phyloP scores from a whole-genome alignment of 2,888 invertebrate species.

The Dolichomitus sp. region DNA sequence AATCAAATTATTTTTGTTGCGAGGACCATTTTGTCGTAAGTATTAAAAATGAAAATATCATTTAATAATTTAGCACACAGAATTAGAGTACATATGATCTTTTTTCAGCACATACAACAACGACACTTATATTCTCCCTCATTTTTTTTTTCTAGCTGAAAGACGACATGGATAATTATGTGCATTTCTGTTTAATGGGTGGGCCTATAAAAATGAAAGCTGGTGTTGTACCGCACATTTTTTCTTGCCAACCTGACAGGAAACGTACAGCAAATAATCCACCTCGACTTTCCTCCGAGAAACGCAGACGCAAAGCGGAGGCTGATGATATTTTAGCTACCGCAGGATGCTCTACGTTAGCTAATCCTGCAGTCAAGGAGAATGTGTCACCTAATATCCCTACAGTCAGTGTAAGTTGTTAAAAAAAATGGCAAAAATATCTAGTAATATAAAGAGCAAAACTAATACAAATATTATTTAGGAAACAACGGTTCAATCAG shows the following conservation, averaged over 20 bases:
- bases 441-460: not conserved
- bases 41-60: conserved; percentile 17
- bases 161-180: conserved; percentile 39
- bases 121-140: not conserved
- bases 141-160: conserved; percentile 23
- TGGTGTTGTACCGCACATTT: conserved; percentile 24
- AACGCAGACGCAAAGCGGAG: conserved; percentile 8
- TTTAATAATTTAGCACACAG: not conserved
- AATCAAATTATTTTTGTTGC: conserved; percentile 36
- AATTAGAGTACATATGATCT: not conserved
- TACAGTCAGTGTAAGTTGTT: not conserved
- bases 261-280: conserved; percentile 13
- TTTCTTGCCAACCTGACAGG: conserved; percentile 23
- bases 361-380: not conserved
- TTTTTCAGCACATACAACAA: not conserved
- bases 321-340: not conserved
- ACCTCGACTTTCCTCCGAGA: not conserved
- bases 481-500: conserved; percentile 2
- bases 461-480: not conserved
- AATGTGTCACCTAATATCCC: conserved; percentile 2
- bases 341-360: too few species aligned
- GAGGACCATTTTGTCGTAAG: conserved; percentile 36
- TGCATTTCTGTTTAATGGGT: conserved; percentile 19
- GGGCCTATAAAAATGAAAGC: conserved; percentile 19
- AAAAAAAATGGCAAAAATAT: not conserved